Conservation (phyloP, 2,797 vertebrate species). For the Alca torda region DNA sequence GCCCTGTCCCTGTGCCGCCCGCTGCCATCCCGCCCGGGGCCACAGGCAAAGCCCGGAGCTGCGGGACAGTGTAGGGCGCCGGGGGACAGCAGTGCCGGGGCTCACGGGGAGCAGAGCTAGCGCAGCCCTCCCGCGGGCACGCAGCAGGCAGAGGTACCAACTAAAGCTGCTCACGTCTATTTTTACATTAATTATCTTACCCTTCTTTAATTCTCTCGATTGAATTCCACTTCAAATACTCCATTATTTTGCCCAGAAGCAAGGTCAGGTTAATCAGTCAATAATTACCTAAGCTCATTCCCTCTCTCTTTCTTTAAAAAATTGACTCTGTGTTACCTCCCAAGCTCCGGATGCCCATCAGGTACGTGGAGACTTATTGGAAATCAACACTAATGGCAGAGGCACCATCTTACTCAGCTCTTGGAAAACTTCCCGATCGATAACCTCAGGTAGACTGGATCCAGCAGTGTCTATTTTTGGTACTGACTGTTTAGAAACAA, state of each 20-base stretch:
- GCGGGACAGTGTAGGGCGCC: neutral
- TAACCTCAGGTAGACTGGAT: neutral
- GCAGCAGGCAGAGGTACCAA: neutral
- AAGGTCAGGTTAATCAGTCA: neutral
- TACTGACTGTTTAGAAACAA: neutral
- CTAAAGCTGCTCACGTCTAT: neutral
- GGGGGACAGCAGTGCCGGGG: neutral
- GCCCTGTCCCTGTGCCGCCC: accelerated
- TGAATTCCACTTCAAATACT: neutral
- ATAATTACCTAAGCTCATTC: constrained; percentile 11
- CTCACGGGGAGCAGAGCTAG: neutral
- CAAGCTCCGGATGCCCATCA: neutral
- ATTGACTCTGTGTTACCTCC: neutral
- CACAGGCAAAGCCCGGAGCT: neutral
- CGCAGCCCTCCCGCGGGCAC: neutral
- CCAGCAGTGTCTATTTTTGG: constrained; percentile 6
- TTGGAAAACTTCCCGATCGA: neutral
- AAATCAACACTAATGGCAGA: constrained; percentile 42
- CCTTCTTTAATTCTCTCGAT: neutral
- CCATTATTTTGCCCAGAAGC: constrained; percentile 4
- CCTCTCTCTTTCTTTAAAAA: neutral
- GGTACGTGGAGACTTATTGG: neutral
- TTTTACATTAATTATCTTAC: neutral
- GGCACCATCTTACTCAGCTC: constrained; percentile 12
- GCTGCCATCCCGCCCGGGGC: accelerated